Percentiles rank a stretch among this genome's conserved stretches.
Evolutionary conservation across 2,113 vertebrate genomes (phyloP).

Genomic region (Scalopus aquaticus): DNA sequence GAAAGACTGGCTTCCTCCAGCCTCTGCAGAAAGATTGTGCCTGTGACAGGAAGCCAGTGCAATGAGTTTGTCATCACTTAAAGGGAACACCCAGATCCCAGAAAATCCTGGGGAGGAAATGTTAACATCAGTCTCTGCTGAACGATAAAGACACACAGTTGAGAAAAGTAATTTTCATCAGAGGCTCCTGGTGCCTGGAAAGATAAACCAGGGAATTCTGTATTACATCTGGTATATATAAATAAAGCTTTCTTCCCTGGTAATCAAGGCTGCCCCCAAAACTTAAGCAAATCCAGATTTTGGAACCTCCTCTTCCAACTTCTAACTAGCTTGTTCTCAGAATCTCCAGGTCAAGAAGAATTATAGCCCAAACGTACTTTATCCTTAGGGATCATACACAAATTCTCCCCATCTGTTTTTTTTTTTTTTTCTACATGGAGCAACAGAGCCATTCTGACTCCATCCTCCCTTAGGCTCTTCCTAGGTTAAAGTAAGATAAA

Average conservation of each 20-base stretch:
- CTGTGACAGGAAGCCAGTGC: not conserved
- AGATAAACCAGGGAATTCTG: not conserved
- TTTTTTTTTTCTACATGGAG: not conserved
- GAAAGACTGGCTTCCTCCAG: not conserved
- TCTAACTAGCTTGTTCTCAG: not conserved
- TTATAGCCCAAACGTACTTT: not conserved
- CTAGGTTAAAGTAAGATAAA: conserved; percentile 4
- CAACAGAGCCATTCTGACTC: not conserved
- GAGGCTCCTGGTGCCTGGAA: not conserved
- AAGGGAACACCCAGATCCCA: not conserved
- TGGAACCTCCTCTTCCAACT: not conserved
- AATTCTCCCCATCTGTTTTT: not conserved
- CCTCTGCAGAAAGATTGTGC: not conserved
- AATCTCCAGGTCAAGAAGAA: conserved; percentile 25
- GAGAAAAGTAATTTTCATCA: conserved; percentile 21
- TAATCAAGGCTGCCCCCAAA: not conserved
- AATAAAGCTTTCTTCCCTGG: not conserved
- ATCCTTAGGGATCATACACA: not conserved
- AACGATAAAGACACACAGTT: not conserved
- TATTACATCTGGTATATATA: not conserved
- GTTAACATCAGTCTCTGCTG: not conserved
- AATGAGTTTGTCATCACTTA: not conserved
- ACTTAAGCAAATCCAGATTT: conserved; percentile 28
- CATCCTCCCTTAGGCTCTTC: not conserved
- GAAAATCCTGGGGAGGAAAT: not conserved